These are phyloP conservation scores for Crematogaster levior DNA, from an alignment of 2,888 invertebrate genomes.

Conservation along the genomic window DNA sequence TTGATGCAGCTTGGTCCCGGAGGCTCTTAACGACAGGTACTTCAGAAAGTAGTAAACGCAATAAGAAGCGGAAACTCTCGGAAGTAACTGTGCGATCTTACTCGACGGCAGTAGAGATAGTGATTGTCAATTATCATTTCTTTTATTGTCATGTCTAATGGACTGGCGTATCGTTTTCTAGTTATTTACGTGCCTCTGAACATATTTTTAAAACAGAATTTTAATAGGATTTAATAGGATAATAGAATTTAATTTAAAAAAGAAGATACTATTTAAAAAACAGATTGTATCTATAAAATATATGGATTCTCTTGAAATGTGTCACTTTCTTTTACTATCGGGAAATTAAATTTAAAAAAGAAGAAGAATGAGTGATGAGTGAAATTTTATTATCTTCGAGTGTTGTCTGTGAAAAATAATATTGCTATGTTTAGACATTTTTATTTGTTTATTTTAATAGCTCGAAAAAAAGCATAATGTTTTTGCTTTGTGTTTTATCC, in stretches of 20 bases:
- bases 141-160: background rate
- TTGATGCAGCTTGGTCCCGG: background rate
- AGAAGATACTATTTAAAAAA: background rate
- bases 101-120: background rate
- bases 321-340: background rate
- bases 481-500: background rate
- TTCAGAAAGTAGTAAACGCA: background rate
- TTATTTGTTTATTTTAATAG: background rate
- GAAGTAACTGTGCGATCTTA: constrained; percentile 6
- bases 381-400: background rate
- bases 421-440: background rate
- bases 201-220: background rate
- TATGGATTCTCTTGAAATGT: no score
- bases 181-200: background rate
- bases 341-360: background rate
- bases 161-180: background rate
- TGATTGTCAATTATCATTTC: constrained; percentile 8
- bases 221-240: no score
- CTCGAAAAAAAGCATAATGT: background rate
- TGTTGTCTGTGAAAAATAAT: background rate
- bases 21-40: constrained; percentile 15
- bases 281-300: background rate
- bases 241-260: no score
- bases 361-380: background rate
- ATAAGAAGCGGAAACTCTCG: constrained; percentile 3